Conservation (phyloP, 1,140 invertebrate species). For the Lasaia peninsularis region DNA sequence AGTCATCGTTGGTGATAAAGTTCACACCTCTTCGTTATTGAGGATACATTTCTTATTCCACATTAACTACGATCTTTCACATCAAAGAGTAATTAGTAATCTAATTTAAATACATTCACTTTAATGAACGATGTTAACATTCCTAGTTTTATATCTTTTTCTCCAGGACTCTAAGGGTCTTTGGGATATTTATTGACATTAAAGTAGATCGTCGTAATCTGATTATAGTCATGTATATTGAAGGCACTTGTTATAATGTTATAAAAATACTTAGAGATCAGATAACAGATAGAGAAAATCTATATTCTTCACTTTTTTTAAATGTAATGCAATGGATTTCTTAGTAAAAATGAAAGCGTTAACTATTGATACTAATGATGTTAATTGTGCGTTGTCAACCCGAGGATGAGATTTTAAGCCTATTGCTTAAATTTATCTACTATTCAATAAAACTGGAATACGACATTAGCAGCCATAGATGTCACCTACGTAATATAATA, state of each 20-base stretch:
- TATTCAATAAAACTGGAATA: too few relatives aligned
- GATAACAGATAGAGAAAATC: too few relatives aligned
- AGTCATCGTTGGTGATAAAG: background rate
- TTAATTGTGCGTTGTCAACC: too few relatives aligned
- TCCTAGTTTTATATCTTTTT: background rate
- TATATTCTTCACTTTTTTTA: too few relatives aligned
- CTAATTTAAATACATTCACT: conserved; percentile 3
- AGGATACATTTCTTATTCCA: background rate
- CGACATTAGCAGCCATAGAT: too few relatives aligned
- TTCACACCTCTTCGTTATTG: background rate
- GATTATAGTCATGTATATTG: background rate
- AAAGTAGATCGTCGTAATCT: background rate
- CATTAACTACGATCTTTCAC: background rate
- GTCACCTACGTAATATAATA: too few relatives aligned
- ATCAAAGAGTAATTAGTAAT: conserved; percentile 1
- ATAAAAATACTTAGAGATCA: too few relatives aligned
- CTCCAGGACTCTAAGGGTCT: background rate
- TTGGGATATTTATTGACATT: background rate
- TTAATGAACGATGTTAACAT: conserved; percentile 1
- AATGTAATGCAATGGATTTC: too few relatives aligned
- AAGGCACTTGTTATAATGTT: background rate
- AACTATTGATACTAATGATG: too few relatives aligned
- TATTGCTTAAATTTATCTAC: too few relatives aligned
- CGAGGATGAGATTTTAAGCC: too few relatives aligned
- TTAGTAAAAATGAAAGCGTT: too few relatives aligned